These are phyloP conservation scores for Diorhabda sublineata DNA, from an alignment of 1,140 invertebrate genomes.

Conservation along the genomic window DNA sequence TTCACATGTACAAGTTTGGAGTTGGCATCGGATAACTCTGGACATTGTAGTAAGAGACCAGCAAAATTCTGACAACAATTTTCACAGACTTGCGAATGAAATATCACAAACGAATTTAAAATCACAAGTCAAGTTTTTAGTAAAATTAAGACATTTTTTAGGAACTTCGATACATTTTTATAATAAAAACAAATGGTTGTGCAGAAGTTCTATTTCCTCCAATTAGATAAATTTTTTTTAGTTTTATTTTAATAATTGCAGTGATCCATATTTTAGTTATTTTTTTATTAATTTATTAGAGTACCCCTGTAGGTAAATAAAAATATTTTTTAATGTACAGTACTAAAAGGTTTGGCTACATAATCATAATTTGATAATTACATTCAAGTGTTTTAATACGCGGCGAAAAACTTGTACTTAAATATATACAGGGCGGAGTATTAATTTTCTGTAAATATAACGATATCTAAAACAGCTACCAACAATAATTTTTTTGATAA, in stretches of 20 bases:
- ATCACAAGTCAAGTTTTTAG: conserved; percentile 12
- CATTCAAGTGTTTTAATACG: not conserved
- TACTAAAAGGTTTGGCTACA: conserved; percentile 1
- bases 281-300: conserved; percentile 7
- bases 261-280: conserved; percentile 1
- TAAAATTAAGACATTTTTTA: conserved; percentile 17
- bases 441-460: no score
- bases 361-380: not conserved
- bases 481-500: no score
- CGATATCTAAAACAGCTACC: no score
- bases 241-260: not conserved
- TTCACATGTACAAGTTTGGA: no score
- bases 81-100: conserved; percentile 30
- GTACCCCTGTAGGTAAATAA: not conserved
- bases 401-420: no score
- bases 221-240: conserved; percentile 14
- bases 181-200: conserved; percentile 22
- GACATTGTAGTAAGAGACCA: conserved; percentile 17
- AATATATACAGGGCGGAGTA: no score
- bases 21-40: not conserved
- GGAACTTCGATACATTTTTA: conserved; percentile 20
- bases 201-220: conserved; percentile 14
- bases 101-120: not conserved
- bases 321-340: conserved; percentile 6
- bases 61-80: conserved; percentile 45